phyloP scores from a whole-genome alignment of 2,113 vertebrate genomes.

The Geothlypis trichas region DNA sequence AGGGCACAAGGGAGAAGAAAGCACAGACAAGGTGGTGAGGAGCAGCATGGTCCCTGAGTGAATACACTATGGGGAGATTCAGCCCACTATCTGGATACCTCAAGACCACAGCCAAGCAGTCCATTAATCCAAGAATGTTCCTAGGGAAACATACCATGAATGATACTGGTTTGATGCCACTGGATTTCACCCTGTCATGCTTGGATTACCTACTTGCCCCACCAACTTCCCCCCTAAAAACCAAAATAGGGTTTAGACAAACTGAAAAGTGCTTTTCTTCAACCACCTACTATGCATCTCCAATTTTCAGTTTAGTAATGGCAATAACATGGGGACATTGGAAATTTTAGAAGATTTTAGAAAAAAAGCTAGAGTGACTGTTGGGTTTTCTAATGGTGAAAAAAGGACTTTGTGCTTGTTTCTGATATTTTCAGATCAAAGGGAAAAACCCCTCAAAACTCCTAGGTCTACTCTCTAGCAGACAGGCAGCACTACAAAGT shows the following conservation, averaged over 20 bases:
- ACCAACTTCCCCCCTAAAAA: not conserved
- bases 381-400: not conserved
- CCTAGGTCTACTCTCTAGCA: not conserved
- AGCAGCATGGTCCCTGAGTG: not conserved
- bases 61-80: rapidly evolving
- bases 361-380: not conserved
- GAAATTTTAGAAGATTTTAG: conserved; percentile 15
- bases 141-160: not conserved
- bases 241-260: not conserved
- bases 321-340: not conserved
- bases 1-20: conserved; percentile 73
- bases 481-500: not conserved
- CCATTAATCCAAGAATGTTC: not conserved
- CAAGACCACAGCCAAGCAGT: not conserved
- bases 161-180: not conserved
- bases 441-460: not conserved
- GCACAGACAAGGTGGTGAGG: not conserved
- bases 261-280: not conserved
- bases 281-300: not conserved
- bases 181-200: not conserved
- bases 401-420: not conserved
- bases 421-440: conserved; percentile 1
- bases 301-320: not conserved
- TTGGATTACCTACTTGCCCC: not conserved
- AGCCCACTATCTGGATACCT: not conserved